Conservation (phyloP, 2,888 invertebrate genomes). For the Micropterix aruncella region DNA sequence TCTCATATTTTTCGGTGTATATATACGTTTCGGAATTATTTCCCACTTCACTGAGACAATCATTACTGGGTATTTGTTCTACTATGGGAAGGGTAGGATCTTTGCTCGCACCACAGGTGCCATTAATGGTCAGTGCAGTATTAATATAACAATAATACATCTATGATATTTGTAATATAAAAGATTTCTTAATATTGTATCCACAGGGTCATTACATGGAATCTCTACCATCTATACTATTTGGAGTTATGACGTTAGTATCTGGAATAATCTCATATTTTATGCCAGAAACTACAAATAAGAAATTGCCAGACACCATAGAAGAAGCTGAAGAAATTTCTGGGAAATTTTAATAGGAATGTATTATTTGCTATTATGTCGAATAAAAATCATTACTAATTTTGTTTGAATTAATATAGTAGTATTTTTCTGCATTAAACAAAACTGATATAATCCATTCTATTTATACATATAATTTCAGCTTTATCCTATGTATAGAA, state of each 20-base stretch:
- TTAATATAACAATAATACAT: too few relatives aligned
- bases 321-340: background rate
- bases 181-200: background rate
- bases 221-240: background rate
- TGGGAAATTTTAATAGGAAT: too few relatives aligned
- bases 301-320: background rate
- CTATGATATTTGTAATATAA: background rate
- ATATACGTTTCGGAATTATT: slow-evolving; percentile 56
- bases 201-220: background rate
- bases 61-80: slow-evolving; percentile 46
- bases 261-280: background rate
- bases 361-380: too few relatives aligned
- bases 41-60: slow-evolving; percentile 49
- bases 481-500: too few relatives aligned
- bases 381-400: too few relatives aligned
- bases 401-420: too few relatives aligned
- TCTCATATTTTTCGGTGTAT: slow-evolving; percentile 49
- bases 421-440: too few relatives aligned
- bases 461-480: too few relatives aligned
- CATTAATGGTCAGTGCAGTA: slow-evolving; percentile 43
- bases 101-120: slow-evolving; percentile 49
- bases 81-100: slow-evolving; percentile 51
- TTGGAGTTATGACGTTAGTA: background rate
- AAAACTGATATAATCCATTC: too few relatives aligned
- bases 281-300: background rate